A percentile compares a stretch with the other conserved stretches of the same genome.
Conservation (phyloP, 1,140 invertebrate species). For the Heliconius eleuchia region DNA sequence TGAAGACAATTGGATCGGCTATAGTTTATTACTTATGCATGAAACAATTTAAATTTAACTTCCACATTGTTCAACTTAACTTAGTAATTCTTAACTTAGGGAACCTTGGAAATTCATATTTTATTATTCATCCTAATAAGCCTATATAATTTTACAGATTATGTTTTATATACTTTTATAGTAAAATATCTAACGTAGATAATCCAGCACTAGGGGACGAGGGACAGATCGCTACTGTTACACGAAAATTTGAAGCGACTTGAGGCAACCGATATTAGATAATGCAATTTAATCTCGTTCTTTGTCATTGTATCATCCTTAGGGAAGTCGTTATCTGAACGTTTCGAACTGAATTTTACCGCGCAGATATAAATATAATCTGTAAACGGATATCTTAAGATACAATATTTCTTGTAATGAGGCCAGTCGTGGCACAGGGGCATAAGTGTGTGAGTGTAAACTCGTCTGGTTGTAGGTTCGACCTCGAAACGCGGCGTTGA, state of each 20-base stretch:
- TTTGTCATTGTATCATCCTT: slow-evolving; percentile 12
- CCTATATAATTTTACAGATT: not conserved
- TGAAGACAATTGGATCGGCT: not conserved
- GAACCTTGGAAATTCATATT: not conserved
- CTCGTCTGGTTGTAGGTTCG: too few species aligned
- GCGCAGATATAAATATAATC: not conserved
- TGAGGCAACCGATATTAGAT: slow-evolving; percentile 11
- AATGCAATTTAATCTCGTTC: slow-evolving; percentile 13
- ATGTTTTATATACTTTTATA: not conserved
- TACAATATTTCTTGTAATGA: not conserved
- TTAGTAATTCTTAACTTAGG: not conserved
- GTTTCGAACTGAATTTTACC: not conserved
- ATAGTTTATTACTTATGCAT: not conserved
- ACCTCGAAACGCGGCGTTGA: too few species aligned
- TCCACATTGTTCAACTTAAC: not conserved
- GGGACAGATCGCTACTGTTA: not conserved
- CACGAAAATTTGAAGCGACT: slow-evolving; percentile 7
- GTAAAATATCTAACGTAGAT: not conserved
- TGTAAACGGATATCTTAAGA: not conserved
- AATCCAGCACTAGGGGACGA: not conserved
- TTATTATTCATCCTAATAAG: not conserved
- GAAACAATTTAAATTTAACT: not conserved
- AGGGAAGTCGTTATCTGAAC: slow-evolving; percentile 6
- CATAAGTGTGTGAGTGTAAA: too few species aligned
- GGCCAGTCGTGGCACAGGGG: too few species aligned